Base-by-base conservation (phyloP, 2,888 invertebrate species). In the Scaptomyza polygonia region DNA sequence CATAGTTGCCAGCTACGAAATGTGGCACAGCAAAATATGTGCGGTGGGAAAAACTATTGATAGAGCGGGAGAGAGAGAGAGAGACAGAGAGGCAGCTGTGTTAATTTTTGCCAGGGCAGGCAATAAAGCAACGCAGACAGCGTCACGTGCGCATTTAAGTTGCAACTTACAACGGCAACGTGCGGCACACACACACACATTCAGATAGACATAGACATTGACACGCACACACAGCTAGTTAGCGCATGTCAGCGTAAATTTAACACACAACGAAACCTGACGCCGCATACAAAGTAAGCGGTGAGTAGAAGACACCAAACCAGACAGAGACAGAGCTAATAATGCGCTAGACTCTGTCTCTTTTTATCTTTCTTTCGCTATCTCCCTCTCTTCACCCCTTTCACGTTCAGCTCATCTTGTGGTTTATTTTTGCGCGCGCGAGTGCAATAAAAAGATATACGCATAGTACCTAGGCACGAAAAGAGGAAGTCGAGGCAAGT, bases 221-320 rank as follows among this genome's bases (percentile, higher is more conserved):
- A 32, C 32, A 21, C 32, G 48, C 42, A 55, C 39, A 53, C 44
- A 64, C 45, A 70, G 86, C 83, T 88, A 79, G 88, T 88, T 88
- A 82, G 83, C 68, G 70, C 77, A 77, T 86, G 80, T 83, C 88
- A 86, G 83, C 86, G 88, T 86, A 86, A 86, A 82, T 82, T 86
- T 82, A 82, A 83, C 86, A 82, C 88, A 86, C 67, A 79, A 43
- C 68, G 74, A 76, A 83, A 86, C 88, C 86, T 88, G 82, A 88
- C 64, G 68, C 86, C 67, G 88, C 82, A 88, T 86, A 82, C 82
- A 79, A 85, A 87, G 67, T 80, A 79, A 58, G 48, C 54, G 39
- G 49, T 34, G 44, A 3, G 47, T 44, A 53, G 36, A 21, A 64
- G 57, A 44, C 16, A 42, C 21, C 11, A 11, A n/a, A 9, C 11